phyloP scores from a whole-genome alignment of 2,888 invertebrate genomes.

The Alsophila aescularia region DNA sequence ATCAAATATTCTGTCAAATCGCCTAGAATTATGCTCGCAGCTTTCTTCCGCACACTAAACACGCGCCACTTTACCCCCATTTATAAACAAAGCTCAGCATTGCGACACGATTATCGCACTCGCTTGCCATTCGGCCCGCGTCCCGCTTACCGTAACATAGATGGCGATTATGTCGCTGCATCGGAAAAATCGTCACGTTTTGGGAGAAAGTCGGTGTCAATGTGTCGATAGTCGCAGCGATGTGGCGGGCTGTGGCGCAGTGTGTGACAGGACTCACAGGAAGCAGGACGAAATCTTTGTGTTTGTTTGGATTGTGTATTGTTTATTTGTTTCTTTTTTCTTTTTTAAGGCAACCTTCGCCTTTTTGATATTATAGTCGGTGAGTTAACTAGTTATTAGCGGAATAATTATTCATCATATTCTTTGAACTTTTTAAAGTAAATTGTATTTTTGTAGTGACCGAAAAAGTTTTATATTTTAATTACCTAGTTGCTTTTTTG shows the following conservation, averaged over 20 bases:
- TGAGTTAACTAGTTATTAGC: not conserved
- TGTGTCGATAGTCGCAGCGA: constrained; percentile 15
- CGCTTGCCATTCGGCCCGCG: constrained; percentile 29
- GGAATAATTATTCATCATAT: no score
- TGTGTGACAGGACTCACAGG: constrained; percentile 9
- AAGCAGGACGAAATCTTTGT: constrained; percentile 7
- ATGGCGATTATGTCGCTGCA: constrained; percentile 42
- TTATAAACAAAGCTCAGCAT: constrained; percentile 13
- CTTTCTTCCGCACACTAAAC: not conserved
- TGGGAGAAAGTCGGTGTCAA: constrained; percentile 40
- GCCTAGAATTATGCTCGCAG: not conserved
- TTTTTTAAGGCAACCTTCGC: not conserved
- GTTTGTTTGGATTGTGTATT: not conserved
- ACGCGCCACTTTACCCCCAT: not conserved
- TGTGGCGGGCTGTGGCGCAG: constrained; percentile 20
- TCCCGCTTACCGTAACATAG: constrained; percentile 29
- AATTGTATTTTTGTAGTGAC: no score
- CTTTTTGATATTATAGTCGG: not conserved
- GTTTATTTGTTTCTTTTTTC: constrained; percentile 17
- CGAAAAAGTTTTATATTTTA: no score
- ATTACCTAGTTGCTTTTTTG: no score
- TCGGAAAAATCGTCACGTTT: constrained; percentile 53
- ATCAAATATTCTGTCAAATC: no score
- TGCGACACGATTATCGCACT: constrained; percentile 32
- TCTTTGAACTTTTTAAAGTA: no score